A percentile compares a stretch with the other conserved stretches of the same genome.
phyloP scores from a whole-genome alignment of 1,140 invertebrate genomes.

The Augochlora pura region DNA sequence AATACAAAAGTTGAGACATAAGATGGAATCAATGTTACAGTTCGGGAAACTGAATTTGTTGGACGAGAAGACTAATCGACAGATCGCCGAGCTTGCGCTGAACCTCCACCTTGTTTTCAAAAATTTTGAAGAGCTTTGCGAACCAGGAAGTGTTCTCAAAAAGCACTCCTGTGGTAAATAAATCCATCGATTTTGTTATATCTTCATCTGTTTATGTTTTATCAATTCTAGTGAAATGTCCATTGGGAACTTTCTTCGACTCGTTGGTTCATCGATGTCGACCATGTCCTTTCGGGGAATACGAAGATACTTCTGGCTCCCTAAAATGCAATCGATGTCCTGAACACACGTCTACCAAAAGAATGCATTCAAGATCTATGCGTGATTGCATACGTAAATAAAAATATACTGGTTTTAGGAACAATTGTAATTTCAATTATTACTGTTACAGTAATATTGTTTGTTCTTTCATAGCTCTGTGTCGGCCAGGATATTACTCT shows the following conservation, averaged over 20 bases:
- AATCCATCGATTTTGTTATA: background rate
- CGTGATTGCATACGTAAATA: constrained; percentile 83
- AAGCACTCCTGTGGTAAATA: constrained; percentile 68
- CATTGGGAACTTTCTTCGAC: constrained; percentile 85
- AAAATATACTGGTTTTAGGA: too few relatives aligned
- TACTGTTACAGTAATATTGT: background rate
- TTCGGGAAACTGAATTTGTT: constrained; percentile 63
- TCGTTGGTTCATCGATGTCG: constrained; percentile 80
- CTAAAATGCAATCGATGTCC: constrained; percentile 83
- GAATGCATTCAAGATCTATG: constrained; percentile 80
- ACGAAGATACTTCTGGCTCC: constrained; percentile 82
- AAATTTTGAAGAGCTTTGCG: constrained; percentile 63
- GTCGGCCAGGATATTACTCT: constrained; percentile 69
- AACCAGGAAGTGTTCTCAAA: constrained; percentile 66
- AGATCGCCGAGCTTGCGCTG: constrained; percentile 65
- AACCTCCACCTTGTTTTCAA: constrained; percentile 66
- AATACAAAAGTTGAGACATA: constrained; percentile 61
- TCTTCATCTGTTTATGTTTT: background rate
- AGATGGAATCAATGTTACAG: constrained; percentile 55
- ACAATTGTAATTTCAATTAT: background rate
- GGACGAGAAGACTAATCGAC: constrained; percentile 64
- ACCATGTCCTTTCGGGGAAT: constrained; percentile 83
- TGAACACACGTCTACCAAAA: constrained; percentile 82
- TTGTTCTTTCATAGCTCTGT: constrained; percentile 58
- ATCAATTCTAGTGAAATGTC: constrained; percentile 82